These are phyloP conservation scores for Darevskia mixta DNA, from an alignment of 2,797 vertebrate genomes.

Conservation along the genomic window DNA sequence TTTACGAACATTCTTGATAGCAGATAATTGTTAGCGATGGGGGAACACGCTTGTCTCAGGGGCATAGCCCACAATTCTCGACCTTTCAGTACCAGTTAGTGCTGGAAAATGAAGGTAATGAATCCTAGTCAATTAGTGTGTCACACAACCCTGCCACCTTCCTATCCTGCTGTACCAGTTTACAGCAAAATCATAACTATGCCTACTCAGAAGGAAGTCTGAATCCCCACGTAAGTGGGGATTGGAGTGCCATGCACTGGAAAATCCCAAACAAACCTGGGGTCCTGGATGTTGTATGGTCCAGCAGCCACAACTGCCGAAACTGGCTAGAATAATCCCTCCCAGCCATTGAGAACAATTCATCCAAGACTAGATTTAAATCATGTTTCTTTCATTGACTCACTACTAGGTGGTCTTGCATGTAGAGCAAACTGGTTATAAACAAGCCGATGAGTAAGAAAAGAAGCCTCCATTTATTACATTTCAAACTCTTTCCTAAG, in stretches of 20 bases:
- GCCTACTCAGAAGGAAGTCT: too few species aligned
- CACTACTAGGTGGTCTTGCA: conserved; percentile 4
- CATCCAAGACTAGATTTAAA: conserved; percentile 12
- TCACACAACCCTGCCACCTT: background rate
- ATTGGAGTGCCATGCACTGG: background rate
- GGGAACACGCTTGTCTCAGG: background rate
- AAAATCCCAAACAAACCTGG: background rate
- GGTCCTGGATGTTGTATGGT: background rate
- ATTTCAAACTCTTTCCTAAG: conserved; percentile 2
- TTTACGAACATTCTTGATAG: background rate
- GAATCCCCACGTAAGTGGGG: too few species aligned
- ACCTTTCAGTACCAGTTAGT: background rate
- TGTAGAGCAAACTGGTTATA: background rate
- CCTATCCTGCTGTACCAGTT: background rate
- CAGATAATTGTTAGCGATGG: background rate
- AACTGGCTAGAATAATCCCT: background rate
- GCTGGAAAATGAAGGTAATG: background rate
- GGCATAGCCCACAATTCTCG: background rate
- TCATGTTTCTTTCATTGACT: conserved; percentile 19
- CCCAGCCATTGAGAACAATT: conserved; percentile 1
- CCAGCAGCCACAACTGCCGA: background rate
- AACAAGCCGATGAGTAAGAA: background rate
- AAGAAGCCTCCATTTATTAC: background rate
- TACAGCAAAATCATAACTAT: too few species aligned
- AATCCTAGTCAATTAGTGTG: background rate